A percentile compares a stretch with the other conserved stretches of the same genome.
Conservation (phyloP, 2,113 vertebrate species). For the Brachyhypopomus occidentalis region DNA sequence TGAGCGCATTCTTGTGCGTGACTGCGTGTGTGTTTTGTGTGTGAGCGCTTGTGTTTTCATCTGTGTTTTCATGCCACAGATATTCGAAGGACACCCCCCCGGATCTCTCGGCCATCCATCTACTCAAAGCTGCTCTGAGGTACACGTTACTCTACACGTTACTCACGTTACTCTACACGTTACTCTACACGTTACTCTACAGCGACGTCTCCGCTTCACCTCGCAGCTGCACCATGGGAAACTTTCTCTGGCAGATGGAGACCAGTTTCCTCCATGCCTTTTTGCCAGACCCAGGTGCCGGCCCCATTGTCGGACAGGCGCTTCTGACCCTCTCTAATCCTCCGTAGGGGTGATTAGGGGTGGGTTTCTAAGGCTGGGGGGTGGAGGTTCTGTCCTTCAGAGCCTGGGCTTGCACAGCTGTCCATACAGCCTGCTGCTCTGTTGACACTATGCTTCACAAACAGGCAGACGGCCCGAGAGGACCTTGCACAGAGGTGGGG, state of each 20-base stretch:
- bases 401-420: constrained; percentile 53
- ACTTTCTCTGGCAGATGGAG: constrained; percentile 26
- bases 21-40: constrained; percentile 10
- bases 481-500: constrained; percentile 32
- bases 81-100: constrained; percentile 75
- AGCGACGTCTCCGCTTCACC: neutral
- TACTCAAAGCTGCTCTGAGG: constrained; percentile 65
- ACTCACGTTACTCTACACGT: neutral
- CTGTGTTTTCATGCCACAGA: constrained; percentile 61
- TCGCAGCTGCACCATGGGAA: neutral
- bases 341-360: neutral
- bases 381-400: constrained; percentile 29
- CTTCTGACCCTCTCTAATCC: constrained; percentile 35
- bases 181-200: neutral
- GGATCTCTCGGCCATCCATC: constrained; percentile 63
- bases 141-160: constrained; percentile 46
- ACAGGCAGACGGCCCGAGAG: constrained; percentile 30
- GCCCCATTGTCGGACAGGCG: constrained; percentile 15
- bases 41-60: no score
- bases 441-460: constrained; percentile 57
- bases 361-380: neutral
- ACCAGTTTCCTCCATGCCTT: neutral
- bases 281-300: constrained; percentile 44
- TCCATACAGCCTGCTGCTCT: constrained; percentile 58
- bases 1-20: constrained; percentile 3